phyloP scores from a whole-genome alignment of 2,113 vertebrate species.

The Uria lomvia region DNA sequence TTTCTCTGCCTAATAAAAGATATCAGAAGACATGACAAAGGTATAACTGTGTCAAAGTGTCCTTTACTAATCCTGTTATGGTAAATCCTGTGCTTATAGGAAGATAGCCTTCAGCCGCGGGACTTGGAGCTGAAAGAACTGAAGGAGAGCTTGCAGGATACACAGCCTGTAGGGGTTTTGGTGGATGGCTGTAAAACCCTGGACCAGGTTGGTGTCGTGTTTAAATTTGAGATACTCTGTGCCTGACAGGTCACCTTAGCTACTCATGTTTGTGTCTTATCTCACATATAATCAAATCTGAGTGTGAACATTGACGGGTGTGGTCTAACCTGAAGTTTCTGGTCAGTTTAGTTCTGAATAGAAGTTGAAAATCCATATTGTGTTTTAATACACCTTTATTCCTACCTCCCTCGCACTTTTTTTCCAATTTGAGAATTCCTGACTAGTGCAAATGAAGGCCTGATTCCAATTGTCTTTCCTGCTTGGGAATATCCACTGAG shows the following conservation, averaged over 20 bases:
- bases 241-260: background rate
- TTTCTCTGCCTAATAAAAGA: background rate
- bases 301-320: background rate
- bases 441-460: background rate
- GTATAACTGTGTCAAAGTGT: background rate
- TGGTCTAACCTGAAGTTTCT: background rate
- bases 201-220: slow-evolving; percentile 82
- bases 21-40: background rate
- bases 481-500: background rate
- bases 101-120: slow-evolving; percentile 77
- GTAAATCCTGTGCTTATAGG: slow-evolving; percentile 65
- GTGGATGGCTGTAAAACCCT: slow-evolving; percentile 92
- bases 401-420: background rate
- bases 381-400: background rate
- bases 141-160: slow-evolving; percentile 93
- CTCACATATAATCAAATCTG: background rate
- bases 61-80: background rate
- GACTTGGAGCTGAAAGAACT: slow-evolving; percentile 89
- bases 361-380: background rate
- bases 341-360: background rate
- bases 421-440: background rate
- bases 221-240: background rate
- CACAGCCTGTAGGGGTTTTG: slow-evolving; percentile 91
- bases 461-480: background rate
- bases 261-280: background rate